Percentiles rank a stretch among this genome's conserved stretches.
Conservation (phyloP, 2,888 invertebrate species). For the Drosophila robusta region DNA sequence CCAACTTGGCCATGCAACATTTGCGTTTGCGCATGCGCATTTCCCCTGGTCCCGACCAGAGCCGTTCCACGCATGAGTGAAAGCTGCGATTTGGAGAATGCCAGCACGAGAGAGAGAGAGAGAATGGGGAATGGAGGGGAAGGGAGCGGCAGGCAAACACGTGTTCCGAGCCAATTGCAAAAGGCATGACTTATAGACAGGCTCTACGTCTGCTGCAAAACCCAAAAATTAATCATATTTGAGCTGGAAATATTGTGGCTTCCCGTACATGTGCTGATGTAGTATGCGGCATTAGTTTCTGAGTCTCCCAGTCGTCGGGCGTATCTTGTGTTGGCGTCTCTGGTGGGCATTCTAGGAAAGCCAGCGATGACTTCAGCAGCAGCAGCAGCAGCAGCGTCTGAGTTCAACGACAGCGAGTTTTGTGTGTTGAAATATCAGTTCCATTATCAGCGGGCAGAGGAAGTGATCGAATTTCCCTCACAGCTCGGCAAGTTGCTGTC, state of each 20-base stretch:
- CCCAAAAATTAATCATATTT: conserved; percentile 75
- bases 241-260: conserved; percentile 61
- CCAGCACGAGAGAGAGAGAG: conserved; percentile 6
- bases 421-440: conserved; percentile 48
- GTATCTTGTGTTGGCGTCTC: conserved; percentile 41
- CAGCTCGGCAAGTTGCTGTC: conserved; percentile 31
- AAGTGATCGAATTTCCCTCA: conserved; percentile 56
- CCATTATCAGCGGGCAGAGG: conserved; percentile 59
- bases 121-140: conserved; percentile 1
- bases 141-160: conserved; percentile 55
- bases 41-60: conserved; percentile 46
- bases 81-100: conserved; percentile 75
- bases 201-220: conserved; percentile 44
- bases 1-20: conserved; percentile 74
- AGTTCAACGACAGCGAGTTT: conserved; percentile 55
- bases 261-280: conserved; percentile 13
- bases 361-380: conserved; percentile 40
- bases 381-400: conserved; percentile 3
- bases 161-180: conserved; percentile 75
- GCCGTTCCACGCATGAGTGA: conserved; percentile 73
- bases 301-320: background rate
- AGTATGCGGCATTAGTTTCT: background rate
- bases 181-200: conserved; percentile 58
- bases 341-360: conserved; percentile 61
- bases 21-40: conserved; percentile 75